Evolutionary conservation across 2,888 invertebrate genomes (phyloP), one percentile per base, ranked within the genome.

Genomic region (Cabera pusaria): DNA sequence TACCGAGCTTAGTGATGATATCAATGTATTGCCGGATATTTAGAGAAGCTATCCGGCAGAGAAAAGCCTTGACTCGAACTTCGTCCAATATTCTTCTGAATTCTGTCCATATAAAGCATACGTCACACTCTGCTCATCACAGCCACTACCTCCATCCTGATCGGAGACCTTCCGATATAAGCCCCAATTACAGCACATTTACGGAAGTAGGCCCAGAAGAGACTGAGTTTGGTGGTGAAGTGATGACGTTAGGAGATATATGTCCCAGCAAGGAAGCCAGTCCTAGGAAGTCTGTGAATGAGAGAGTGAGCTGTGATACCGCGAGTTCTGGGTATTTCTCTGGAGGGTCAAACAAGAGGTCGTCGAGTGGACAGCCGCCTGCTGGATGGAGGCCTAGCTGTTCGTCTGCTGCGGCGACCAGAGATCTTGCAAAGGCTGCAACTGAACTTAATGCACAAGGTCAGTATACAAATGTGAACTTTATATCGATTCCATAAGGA

Each of bases 1-100:
- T 97, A 74, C 97, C 97, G 2, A 96, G 96, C 55, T 76, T 96
- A 35, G 96, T 97, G 14, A 97, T 97, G 97, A 93, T 97, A 61
- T 94, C 95, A 24, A 97, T 97, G 94, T 97, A 97, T 83, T 96
- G 92, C 83, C 91, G 94, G 64, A 96, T 96, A 69, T 94, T 93
- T 71, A 90, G 95, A 70, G 96, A 96, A 81, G 96, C 96, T 1
- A 93, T 96, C 5, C 88, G 96, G 21, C 96, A 96, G 70, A 87
- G 96, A 44, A 95, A 95, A 72, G 96, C 96, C 0, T 76, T 96
- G 28, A 95, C 95, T 31, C 89, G 96, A 44, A 96, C 96, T n/a
- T 95, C 95, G 29, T 95, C 95, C 44, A 96, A 96, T 75, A 96
- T 96, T 44, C 91, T 96, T 24, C 74, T 96, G 39, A 96, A 96